Evolutionary conservation across 2,113 vertebrate genomes (phyloP).

Genomic region (Garra rufa): DNA sequence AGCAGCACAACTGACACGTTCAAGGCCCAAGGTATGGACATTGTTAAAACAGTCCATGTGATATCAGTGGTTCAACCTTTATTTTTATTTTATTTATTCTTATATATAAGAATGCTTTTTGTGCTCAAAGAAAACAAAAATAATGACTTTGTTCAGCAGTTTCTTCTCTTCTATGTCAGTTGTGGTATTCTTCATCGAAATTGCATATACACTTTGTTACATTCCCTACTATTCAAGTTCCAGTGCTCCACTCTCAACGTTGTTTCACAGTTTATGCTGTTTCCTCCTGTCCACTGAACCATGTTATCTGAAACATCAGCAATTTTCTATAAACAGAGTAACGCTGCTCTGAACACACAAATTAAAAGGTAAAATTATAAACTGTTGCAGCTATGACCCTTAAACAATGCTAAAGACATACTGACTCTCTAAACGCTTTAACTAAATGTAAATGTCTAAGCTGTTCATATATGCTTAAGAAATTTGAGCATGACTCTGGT

Average conservation of each 20-base stretch:
- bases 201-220: neutral
- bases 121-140: too few relatives aligned
- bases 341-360: neutral
- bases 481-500: neutral
- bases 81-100: too few relatives aligned
- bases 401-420: neutral
- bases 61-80: too few relatives aligned
- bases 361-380: conserved; percentile 12
- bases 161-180: too few relatives aligned
- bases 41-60: too few relatives aligned
- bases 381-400: conserved; percentile 30
- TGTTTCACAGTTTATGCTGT: neutral
- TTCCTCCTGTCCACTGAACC: conserved; percentile 17
- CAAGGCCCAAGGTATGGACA: too few relatives aligned
- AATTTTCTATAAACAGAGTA: conserved; percentile 29
- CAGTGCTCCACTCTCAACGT: neutral
- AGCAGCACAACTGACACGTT: too few relatives aligned
- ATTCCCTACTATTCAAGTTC: neutral
- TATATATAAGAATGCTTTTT: too few relatives aligned
- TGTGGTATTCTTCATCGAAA: too few relatives aligned
- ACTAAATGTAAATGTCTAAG: neutral
- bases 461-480: neutral
- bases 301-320: conserved; percentile 26
- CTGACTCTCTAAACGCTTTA: neutral
- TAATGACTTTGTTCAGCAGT: too few relatives aligned